Evolutionary conservation across 1,140 invertebrate genomes (phyloP), one percentile per base, ranked within the genome.

Genomic region (Capitella teleta): DNA sequence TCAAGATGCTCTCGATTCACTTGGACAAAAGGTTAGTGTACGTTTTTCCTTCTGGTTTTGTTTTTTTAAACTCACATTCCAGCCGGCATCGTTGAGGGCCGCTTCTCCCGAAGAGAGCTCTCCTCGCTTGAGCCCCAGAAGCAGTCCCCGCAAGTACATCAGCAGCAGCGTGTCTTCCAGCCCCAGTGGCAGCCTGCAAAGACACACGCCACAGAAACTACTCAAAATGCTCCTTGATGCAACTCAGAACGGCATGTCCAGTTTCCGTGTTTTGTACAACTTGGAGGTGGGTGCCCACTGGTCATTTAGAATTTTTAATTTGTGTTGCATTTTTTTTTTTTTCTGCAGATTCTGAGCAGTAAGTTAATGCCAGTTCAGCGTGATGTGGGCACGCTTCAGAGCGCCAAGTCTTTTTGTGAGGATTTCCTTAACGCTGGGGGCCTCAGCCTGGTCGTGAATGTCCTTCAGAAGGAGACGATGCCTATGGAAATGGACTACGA

Each of bases 231-330:
- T 76, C 26, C 68, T 77, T 61, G 70, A 73, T 58, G 61, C 64
- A 37, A 55, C 53, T 21, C 58, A 60, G 12, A 62, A 60, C 43
- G 67, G 67, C 47, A 75, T 74, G 67, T 70, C 72, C 12, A 66
- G 74, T 36, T 77, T 78, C 56, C 66, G 73, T 49, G 62, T 78
- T 14, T 58, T 77, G 21, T 78, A 78, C 53, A 77, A 77, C 57
- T 57, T 78, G 26, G 75, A 78, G 69, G 75, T 76, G 57, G 53
- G 60, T 49, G 16, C 19, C 38, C 32, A 47, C n/a, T 52, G 36
- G 21, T 24, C 6, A 16, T 24, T 37, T n/a, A 37, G 21, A 30
- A 42, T n/a, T 50, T 12, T 53, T 5, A 10, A 16, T 48, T 42
- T 42, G 32, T 48, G 1, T 49, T 61, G 10, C 16, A 16, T 34